Base-by-base conservation (phyloP, 2,113 vertebrate genomes). In the Varanus salvator region DNA sequence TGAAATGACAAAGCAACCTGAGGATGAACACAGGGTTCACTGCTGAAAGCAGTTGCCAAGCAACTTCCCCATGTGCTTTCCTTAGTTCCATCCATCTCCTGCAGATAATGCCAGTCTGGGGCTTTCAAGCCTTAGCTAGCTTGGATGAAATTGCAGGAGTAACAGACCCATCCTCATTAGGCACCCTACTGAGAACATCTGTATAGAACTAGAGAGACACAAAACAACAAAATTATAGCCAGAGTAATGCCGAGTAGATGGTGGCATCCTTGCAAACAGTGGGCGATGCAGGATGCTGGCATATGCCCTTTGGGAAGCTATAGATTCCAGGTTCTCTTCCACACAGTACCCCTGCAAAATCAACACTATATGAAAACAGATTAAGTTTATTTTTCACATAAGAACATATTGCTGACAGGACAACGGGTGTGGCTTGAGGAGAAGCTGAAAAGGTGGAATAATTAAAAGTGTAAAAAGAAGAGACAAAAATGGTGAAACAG, bases 41-140 rank as follows among this genome's bases (percentile, higher is more conserved):
- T 44, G 50, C 44, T 77, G 72, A 89, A 89, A 89, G 44, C 88
- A 77, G 81, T 77, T 89, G 81, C 88, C 88, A 89, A 89, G 82
- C 88, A 89, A 77, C 81, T 60, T 68, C 17, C 44, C 50, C 72
- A 77, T 77, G 57, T 68, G 23, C 64, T 89, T 89, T 89, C 66
- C 44, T 81, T 76, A 76, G 71, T 84, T 84, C 72, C 60, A 84
- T 77, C 60, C 75, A 89, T 84, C 57, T 68, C 64, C 88, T 84
- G 60, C 44, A 89, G 72, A 77, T 77, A 89, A 77, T 77, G 82
- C 34, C 74, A 78, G 74, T 3, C 74, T 48, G 15, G 57, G 50
- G 71, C 82, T 84, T 84, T 89, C 57, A 77, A 54, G 44, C 38
- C 71, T 84, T 84, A 68, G 31, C 27, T 14, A 78, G 34, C 31